Conservation (phyloP, 2,113 vertebrate species). For the Okapia johnstoni region DNA sequence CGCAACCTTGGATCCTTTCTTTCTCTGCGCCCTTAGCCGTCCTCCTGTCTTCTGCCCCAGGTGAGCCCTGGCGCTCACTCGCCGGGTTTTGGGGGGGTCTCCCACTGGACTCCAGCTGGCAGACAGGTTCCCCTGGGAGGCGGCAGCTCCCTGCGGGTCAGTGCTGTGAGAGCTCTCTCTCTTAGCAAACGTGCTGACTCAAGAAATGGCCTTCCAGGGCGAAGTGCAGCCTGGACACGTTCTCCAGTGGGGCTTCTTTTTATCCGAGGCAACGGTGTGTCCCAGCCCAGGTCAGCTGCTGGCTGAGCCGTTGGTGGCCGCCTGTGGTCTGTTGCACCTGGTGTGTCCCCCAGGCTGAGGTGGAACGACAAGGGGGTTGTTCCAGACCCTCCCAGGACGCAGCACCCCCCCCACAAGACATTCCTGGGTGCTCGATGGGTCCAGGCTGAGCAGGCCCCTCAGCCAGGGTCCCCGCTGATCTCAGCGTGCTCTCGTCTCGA, state of each 20-base stretch:
- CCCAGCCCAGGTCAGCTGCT: too few species aligned
- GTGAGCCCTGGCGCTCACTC: background rate
- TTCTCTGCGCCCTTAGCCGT: background rate
- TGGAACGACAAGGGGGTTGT: accelerated
- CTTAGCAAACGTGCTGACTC: accelerated
- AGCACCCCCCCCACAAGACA: background rate
- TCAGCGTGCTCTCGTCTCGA: background rate
- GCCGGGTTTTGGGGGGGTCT: background rate
- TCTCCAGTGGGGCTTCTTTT: background rate
- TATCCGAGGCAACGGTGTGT: background rate
- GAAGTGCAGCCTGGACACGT: accelerated
- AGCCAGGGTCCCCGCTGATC: background rate
- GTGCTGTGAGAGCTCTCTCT: background rate
- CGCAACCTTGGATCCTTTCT: accelerated
- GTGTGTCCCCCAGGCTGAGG: background rate
- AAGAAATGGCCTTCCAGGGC: background rate
- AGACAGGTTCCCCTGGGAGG: background rate
- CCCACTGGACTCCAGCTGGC: too few species aligned
- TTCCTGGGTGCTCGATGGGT: background rate
- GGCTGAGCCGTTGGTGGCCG: background rate
- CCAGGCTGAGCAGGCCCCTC: background rate
- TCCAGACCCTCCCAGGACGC: background rate
- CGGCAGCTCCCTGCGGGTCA: background rate
- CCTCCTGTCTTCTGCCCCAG: accelerated
- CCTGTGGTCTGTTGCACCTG: background rate